Base-by-base conservation (phyloP, 2,888 invertebrate genomes). In the Watsonalla binaria region DNA sequence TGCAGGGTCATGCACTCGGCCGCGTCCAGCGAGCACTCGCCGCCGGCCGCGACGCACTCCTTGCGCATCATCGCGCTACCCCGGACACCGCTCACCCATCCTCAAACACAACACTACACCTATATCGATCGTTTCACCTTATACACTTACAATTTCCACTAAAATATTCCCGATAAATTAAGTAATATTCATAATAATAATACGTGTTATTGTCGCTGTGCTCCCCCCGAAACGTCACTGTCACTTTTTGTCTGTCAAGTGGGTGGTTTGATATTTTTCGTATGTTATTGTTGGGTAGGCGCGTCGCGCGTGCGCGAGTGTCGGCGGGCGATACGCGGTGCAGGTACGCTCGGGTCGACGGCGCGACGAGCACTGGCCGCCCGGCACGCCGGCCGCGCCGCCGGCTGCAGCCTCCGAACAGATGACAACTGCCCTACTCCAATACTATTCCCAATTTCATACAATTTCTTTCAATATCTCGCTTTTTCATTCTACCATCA, bases 1-100 rank as follows among this genome's bases (percentile, higher is more conserved):
- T 93, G 92, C 59, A 97, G 91, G 66, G 93, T 94, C 60, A 97
- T 92, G 81, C 96, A 95, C 63, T 94, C 94, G 63, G 94, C 92
- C 24, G 88, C 81, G 73, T 89, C 86, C 80, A 88, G 77, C 66
- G 83, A 68, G 67, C 84, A 75, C 70, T 84, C 88, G 72, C 79
- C 82, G 72, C 78, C 70, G 59, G 72, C 76, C 57, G 74, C 79
- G 66, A 76, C 73, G 54, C 64, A 63, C 61, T 72, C 77, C 78
- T 85, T 85, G 74, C 87, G 84, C 90, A 89, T 89, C 90, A 87
- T 87, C 64, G 73, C 86, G 74, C 81, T 78, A 81, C 61, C 73
- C 83, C 67, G 71, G 74, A 53, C 72, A 69, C 60, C 69, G 70
- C 72, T 72, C 72, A 76, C 72, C 74, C 80, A 79, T 82, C 74